Percentiles rank a stretch among this genome's conserved stretches.
Conservation (phyloP, 2,797 vertebrate species). For the Malurus leucopterus region DNA sequence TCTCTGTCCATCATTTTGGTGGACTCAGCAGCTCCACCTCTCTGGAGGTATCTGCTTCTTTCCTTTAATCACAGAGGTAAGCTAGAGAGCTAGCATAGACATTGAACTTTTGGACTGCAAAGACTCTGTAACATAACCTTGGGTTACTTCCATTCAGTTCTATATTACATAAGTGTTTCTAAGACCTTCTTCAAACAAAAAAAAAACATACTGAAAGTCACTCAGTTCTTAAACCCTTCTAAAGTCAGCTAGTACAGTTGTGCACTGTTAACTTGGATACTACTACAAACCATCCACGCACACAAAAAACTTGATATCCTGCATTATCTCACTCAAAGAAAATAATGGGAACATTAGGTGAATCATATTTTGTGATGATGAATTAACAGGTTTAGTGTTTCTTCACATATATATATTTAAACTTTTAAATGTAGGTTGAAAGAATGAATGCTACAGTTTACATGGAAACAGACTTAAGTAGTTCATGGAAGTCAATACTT, state of each 20-base stretch:
- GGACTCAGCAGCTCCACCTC: background rate
- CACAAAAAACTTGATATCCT: background rate
- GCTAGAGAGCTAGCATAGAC: background rate
- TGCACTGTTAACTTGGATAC: background rate
- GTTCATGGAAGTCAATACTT: background rate
- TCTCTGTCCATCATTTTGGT: background rate
- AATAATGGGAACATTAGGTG: background rate
- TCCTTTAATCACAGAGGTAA: background rate
- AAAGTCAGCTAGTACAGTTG: background rate
- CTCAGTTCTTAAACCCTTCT: background rate
- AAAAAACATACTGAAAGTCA: background rate
- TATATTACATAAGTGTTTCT: background rate
- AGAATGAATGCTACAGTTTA: background rate
- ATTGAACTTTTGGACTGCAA: background rate
- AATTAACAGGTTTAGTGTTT: background rate
- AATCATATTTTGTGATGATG: background rate
- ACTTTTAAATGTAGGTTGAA: background rate
- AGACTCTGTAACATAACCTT: background rate
- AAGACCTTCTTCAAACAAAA: background rate
- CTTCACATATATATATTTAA: background rate
- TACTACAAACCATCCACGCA: background rate
- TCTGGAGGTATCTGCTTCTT: background rate
- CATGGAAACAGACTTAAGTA: background rate
- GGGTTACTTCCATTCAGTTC: background rate
- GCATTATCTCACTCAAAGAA: background rate